Evolutionary conservation across 35 echinoderm and acorn worm genomes (phyloP), one percentile per base, ranked within the genome.

Genomic region (Apostichopus californicus): DNA sequence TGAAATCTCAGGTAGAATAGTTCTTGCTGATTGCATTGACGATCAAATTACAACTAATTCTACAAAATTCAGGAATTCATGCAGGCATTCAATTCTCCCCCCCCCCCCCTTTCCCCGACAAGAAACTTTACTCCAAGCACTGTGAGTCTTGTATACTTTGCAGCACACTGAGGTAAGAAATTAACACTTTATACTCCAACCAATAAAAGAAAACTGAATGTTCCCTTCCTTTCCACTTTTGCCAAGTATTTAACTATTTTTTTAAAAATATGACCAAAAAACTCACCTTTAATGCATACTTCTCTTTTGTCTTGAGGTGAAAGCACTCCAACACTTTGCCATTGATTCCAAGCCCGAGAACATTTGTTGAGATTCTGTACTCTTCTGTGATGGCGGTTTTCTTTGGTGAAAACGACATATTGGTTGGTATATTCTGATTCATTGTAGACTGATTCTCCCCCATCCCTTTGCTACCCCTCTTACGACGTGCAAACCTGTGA

Each of bases 251-350:
- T 46, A 46, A 46, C 34, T 46, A 46, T 46, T 46, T 46, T 46
- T 46, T 46, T 0, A 1, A 46, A 46, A 46, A 3, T 4, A 46
- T 46, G 34, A 46, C 34, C 24, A 81, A 81, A 15, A 83, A 23
- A 60, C 92, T 91, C 90, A 99, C 97, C 93, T 99, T 99, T 20
- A 99, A 68, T 8, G 97, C 97, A 93, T 87, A 99, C 60, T 99
- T 99, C 24, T 94, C 93, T 24, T 91, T 80, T 11, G 91, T 93
- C 66, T 90, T 75, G 75, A 91, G 94, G 68, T 94, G 66, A 60
- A 81, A 80, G 66, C 97, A 99, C 88, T 99, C 97, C n/a, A 99
- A 61, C 6, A 99, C 97, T 90, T 99, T 99, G 28, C 97, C 97
- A 84, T 99, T 99, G 72, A 99, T 99, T 73, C 97, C 97, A 9